Base-by-base conservation (phyloP, 2,888 invertebrate genomes). In the Chrysolina oricalcia region DNA sequence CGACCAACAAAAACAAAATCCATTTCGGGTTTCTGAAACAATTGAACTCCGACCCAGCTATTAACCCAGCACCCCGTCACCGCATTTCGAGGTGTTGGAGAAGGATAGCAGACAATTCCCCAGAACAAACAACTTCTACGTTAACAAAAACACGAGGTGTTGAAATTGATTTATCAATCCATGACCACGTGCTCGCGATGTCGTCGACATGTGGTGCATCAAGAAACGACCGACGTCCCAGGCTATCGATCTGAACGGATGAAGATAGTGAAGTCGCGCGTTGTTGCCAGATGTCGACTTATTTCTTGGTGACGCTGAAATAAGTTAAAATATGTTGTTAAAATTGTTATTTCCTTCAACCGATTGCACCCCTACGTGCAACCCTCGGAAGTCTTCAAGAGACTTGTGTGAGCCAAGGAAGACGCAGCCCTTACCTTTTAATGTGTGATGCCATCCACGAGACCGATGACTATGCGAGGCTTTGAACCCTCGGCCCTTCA, bases 141-240 rank as follows among this genome's bases (percentile, higher is more conserved):
- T 66, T 66, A 75, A 79, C 69, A 73, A 73, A 77, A 75, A 69
- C 77, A 70, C 75, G 73, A 75, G 75, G 79, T 79, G 79, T 75
- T 75, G 77, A 77, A 77, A 79, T 75, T 79, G 79, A 79, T 77
- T 70, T 71, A 79, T 75, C 77, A 75, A 70, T 75, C 65, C 65
- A 70, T 72, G 77, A 71, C 79, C 75, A 75, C 72, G 77, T 79
- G 78, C 73, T 73, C 78, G 71, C 76, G 74, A 74, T 73, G 77
- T 77, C 75, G 78, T 75, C 72, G 73, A 56, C 68, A 76, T 68
- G 75, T 15, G 19, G n/a, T 40, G 68, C 19, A 40, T 53, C 19
- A 35, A 48, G 67, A 50, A 66, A 5, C 21, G 53, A 68, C 68
- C 9, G 19, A 68, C 53, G 56, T 53, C 15, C 27, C 43, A 53